Base-by-base conservation (phyloP, 2,888 invertebrate species). In the Hypomecis atomaria region DNA sequence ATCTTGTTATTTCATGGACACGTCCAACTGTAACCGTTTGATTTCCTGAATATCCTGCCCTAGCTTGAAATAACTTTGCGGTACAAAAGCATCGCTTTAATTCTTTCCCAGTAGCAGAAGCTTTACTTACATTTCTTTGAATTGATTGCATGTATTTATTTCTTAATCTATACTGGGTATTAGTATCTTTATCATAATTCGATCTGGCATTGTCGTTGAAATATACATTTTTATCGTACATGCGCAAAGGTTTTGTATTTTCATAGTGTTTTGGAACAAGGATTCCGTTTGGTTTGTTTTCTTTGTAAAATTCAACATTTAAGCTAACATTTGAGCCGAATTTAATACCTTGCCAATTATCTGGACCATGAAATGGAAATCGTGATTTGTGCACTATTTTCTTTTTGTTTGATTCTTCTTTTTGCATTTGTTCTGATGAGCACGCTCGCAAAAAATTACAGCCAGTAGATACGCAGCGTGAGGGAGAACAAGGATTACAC, bases 41-140 rank as follows among this genome's bases (percentile, higher is more conserved):
- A 13, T 37, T 38, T 13, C 13, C 9, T 5, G 5, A 7, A 13
- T 38, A 5, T 37, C 9, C 37, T 9, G 5, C 38, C 13, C 10
- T 5, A 0, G 43, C 34, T 43, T 11, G 43, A 44, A 34, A 36
- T 36, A 54, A 43, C 36, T 54, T 34, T 0, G 54, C 42, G 36
- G 43, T 67, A 13, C 65, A 65, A 59, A 68, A 65, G 58, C 65
- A 68, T 45, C 65, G 59, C 55, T 68, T 68, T 36, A 68, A 52
- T 36, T 58, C 47, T 11, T 43, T 58, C 13, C 58, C 50, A 43
- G 34, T 47, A 60, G 52, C 55, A 40, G 65, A 59, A 40, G 56
- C 57, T 43, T 57, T 68, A 44, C 54, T 47, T 50, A 33, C 11
- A 42, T 52, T 11, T 47, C 8, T 8, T 9, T 76, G 34, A 34